Percentiles rank a stretch among this genome's conserved stretches.
These are phyloP conservation scores for Adoxophyes honmai DNA, from an alignment of 1,140 invertebrate genomes.

Conservation along the genomic window DNA sequence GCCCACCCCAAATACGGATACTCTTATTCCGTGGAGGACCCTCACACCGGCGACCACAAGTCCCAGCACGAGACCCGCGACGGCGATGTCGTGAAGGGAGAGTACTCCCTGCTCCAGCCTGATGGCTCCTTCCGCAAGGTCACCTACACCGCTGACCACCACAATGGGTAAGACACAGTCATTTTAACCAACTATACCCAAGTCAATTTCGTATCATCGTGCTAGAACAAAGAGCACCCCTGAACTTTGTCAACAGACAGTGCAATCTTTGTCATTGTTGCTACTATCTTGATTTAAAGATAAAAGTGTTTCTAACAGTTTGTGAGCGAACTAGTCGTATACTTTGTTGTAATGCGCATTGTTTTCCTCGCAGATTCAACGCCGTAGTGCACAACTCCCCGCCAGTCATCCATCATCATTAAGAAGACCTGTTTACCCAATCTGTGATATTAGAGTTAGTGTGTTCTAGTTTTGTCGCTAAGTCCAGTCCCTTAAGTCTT, in stretches of 20 bases:
- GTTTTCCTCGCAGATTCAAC: constrained; percentile 61
- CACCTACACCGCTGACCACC: constrained; percentile 65
- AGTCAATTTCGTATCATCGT: too few species aligned
- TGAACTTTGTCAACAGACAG: background rate
- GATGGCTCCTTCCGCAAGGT: constrained; percentile 68
- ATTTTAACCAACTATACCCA: background rate
- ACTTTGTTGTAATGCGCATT: constrained; percentile 17
- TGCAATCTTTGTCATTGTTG: constrained; percentile 7
- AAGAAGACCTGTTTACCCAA: constrained; percentile 34
- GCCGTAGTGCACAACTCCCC: constrained; percentile 67
- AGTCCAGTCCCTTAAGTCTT: constrained; percentile 11
- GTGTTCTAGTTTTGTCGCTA: constrained; percentile 26
- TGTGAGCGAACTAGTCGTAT: background rate
- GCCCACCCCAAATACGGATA: constrained; percentile 72
- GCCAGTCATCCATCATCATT: constrained; percentile 70
- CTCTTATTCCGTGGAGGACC: constrained; percentile 72
- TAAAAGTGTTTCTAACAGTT: background rate
- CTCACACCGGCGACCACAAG: constrained; percentile 74
- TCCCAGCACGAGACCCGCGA: constrained; percentile 73
- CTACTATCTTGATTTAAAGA: background rate
- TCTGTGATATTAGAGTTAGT: constrained; percentile 67
- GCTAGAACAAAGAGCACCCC: too few species aligned
- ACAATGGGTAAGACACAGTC: constrained; percentile 55
- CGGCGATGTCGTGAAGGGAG: constrained; percentile 73
- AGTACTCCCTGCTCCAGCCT: constrained; percentile 63